Percentiles rank a stretch among this genome's conserved stretches.
These are phyloP conservation scores for Ectemnius cavifrons DNA, from an alignment of 2,888 invertebrate species.

Conservation along the genomic window DNA sequence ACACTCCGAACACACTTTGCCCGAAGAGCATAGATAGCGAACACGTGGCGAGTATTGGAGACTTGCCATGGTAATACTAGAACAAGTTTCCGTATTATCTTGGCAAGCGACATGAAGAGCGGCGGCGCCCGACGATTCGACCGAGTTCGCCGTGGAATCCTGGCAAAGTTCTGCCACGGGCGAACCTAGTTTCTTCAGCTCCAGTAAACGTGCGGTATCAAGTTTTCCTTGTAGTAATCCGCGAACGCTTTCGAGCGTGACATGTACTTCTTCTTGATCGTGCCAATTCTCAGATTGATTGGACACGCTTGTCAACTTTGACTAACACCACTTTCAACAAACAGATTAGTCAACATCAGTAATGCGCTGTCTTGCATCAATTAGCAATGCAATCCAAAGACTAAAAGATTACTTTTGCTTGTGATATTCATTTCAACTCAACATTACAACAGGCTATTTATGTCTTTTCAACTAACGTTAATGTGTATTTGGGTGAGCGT, in stretches of 20 bases:
- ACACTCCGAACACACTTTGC: slow-evolving; percentile 17
- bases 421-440: too few species aligned
- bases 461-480: background rate
- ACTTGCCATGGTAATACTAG: slow-evolving; percentile 58
- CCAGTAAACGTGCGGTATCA: background rate
- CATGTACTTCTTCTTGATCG: too few species aligned
- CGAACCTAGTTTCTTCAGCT: background rate
- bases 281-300: too few species aligned
- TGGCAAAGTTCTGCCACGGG: background rate
- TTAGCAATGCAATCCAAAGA: too few species aligned
- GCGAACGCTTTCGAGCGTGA: too few species aligned
- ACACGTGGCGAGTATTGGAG: slow-evolving; percentile 49
- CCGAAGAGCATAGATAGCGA: slow-evolving; percentile 15
- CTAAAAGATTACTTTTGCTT: too few species aligned
- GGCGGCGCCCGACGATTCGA: slow-evolving; percentile 42
- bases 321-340: too few species aligned
- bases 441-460: too few species aligned
- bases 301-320: too few species aligned
- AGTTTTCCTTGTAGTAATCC: background rate
- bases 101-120: slow-evolving; percentile 42
- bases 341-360: too few species aligned
- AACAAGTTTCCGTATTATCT: slow-evolving; percentile 59
- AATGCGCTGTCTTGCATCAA: too few species aligned
- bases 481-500: background rate
- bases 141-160: slow-evolving; percentile 44